Conservation (phyloP, 2,888 invertebrate genomes). For the Campoletis raptor region DNA sequence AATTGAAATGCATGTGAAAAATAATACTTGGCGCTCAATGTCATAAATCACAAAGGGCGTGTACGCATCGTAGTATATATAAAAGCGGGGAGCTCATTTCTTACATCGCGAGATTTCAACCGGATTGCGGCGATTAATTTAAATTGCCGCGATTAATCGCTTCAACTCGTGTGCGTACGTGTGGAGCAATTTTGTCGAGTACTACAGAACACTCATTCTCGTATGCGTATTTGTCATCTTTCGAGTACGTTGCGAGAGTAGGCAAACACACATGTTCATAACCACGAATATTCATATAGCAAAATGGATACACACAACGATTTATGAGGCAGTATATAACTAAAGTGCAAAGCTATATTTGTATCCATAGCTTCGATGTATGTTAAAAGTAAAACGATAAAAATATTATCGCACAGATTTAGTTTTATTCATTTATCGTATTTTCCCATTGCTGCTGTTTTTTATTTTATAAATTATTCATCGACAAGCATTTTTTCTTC, state of each 20-base stretch:
- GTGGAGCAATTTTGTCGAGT: conserved; percentile 39
- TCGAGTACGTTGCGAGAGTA: background rate
- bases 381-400: conserved; percentile 35
- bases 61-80: conserved; percentile 4
- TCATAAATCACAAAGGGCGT: conserved; percentile 62
- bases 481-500: background rate
- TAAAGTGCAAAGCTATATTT: background rate
- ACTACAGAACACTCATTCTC: background rate
- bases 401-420: conserved; percentile 18
- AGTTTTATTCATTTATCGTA: background rate
- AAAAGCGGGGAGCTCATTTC: conserved; percentile 24
- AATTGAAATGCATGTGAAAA: conserved; percentile 42
- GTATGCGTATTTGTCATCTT: conserved; percentile 27
- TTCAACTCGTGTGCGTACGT: conserved; percentile 35
- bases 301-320: background rate
- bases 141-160: conserved; percentile 67
- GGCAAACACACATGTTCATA: conserved; percentile 7
- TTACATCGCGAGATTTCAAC: conserved; percentile 65
- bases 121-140: conserved; percentile 70
- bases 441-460: background rate
- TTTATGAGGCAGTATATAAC: background rate
- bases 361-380: conserved; percentile 5
- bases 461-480: background rate
- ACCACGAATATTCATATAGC: background rate
- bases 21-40: conserved; percentile 38